Percentiles rank a stretch among this genome's conserved stretches.
Conservation (phyloP, 2,888 invertebrate genomes). For the Ichneumoninae sp. region DNA sequence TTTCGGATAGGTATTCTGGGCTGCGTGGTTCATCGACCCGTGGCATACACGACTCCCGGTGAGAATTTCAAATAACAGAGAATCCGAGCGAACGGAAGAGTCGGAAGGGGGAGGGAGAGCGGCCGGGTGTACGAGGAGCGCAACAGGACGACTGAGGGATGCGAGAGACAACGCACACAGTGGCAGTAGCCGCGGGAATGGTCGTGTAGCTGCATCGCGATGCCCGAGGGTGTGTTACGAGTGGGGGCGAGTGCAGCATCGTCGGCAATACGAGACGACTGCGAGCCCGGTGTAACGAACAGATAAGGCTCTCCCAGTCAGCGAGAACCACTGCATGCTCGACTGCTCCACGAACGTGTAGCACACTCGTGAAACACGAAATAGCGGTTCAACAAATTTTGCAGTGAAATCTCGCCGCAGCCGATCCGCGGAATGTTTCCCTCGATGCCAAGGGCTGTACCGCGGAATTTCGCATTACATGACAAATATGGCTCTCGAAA, state of each 20-base stretch:
- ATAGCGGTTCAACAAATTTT: conserved; percentile 44
- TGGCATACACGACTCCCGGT: conserved; percentile 22
- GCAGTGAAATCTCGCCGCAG: conserved; percentile 19
- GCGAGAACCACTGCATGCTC: conserved; percentile 7
- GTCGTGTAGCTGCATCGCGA: not conserved
- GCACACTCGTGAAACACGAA: conserved; percentile 36
- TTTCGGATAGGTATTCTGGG: conserved; percentile 10
- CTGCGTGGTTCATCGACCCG: conserved; percentile 50
- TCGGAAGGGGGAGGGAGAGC: not conserved
- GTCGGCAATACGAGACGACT: conserved; percentile 3
- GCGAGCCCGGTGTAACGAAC: conserved; percentile 16
- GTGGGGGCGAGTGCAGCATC: conserved; percentile 19
- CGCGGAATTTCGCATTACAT: not conserved
- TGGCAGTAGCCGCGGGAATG: not conserved
- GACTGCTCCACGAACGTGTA: not conserved
- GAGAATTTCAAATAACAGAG: conserved; percentile 54
- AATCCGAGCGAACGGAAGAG: conserved; percentile 13
- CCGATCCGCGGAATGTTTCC: conserved; percentile 38
- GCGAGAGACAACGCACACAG: conserved; percentile 5
- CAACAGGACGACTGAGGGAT: conserved; percentile 47
- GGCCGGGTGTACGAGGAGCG: conserved; percentile 15
- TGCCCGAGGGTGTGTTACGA: conserved; percentile 29
- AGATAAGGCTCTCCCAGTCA: conserved; percentile 38
- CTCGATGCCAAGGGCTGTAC: not conserved
- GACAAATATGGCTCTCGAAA: not conserved